phyloP scores from a whole-genome alignment of 2,888 invertebrate species.

The Euclidia mi region DNA sequence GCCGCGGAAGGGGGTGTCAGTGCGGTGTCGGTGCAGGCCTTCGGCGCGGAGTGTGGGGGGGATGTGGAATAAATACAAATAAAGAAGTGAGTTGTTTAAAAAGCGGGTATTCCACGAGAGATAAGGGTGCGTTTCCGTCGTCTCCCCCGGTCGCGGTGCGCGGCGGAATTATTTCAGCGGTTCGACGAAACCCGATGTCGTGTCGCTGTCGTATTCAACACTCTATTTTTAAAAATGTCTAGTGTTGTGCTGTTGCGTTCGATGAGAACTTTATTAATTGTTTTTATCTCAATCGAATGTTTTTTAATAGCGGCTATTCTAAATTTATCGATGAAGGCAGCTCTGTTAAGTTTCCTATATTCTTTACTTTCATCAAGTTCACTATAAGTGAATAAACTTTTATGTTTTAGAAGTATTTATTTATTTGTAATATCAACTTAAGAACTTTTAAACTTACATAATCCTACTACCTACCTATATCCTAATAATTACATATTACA shows the following conservation, averaged over 20 bases:
- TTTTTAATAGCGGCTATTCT: no score
- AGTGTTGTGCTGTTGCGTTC: conserved; percentile 73
- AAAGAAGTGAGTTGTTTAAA: conserved; percentile 90
- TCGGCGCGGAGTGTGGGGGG: conserved; percentile 62
- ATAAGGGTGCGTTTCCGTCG: conserved; percentile 89
- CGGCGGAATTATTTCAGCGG: conserved; percentile 86
- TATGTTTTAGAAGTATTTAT: no score
- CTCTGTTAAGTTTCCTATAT: no score
- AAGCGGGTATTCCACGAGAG: conserved; percentile 87
- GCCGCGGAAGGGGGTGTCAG: conserved; percentile 69
- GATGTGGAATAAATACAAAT: conserved; percentile 83
- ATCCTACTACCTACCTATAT: no score
- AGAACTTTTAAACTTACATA: no score
- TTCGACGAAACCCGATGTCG: conserved; percentile 87
- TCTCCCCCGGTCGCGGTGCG: conserved; percentile 73
- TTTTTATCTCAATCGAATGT: not conserved
- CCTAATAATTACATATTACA: no score
- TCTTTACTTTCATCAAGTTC: no score
- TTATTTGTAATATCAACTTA: no score
- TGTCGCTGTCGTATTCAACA: conserved; percentile 86
- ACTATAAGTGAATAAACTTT: no score
- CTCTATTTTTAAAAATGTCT: conserved; percentile 86
- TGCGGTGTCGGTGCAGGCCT: conserved; percentile 41
- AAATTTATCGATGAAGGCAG: no score
- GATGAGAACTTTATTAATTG: conserved; percentile 18